phyloP scores from a whole-genome alignment of 1,140 invertebrate genomes.

The Cherax destructor region DNA sequence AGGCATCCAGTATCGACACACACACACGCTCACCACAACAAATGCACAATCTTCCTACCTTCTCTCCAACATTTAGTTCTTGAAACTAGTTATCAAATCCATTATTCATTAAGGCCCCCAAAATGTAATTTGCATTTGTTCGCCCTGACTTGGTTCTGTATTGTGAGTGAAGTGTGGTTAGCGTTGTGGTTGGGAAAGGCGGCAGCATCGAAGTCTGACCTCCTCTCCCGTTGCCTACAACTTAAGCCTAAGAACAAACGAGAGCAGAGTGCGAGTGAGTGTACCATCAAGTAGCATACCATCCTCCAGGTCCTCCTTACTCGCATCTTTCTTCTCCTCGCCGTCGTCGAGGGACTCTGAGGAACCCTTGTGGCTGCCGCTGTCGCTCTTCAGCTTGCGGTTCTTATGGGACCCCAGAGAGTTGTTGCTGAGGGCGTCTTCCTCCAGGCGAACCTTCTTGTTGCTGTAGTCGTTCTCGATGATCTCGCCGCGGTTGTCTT shows the following conservation, averaged over 20 bases:
- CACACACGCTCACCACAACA: not conserved
- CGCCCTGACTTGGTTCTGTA: too few relatives aligned
- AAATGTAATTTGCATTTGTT: not conserved
- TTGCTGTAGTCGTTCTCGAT: constrained; percentile 72
- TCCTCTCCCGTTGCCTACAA: constrained; percentile 12
- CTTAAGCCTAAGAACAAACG: constrained; percentile 53
- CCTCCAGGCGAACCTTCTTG: constrained; percentile 74
- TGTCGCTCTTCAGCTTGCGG: constrained; percentile 84
- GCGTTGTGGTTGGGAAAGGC: not conserved
- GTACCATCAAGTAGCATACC: constrained; percentile 70
- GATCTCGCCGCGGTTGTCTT: constrained; percentile 64
- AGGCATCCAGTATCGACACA: not conserved
- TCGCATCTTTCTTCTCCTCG: constrained; percentile 92
- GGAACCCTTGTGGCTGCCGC: constrained; percentile 89
- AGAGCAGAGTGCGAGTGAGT: constrained; percentile 65
- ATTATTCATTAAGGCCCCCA: too few relatives aligned
- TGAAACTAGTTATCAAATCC: too few relatives aligned
- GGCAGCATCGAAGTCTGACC: not conserved
- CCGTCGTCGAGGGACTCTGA: constrained; percentile 79
- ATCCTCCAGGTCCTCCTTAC: constrained; percentile 89
- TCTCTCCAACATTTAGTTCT: not conserved
- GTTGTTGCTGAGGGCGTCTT: constrained; percentile 86
- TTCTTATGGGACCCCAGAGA: constrained; percentile 95
- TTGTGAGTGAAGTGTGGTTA: not conserved
- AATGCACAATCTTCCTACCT: not conserved